Evolutionary conservation across 2,797 vertebrate species (phyloP).

Genomic region (Carcharodon carcharias): DNA sequence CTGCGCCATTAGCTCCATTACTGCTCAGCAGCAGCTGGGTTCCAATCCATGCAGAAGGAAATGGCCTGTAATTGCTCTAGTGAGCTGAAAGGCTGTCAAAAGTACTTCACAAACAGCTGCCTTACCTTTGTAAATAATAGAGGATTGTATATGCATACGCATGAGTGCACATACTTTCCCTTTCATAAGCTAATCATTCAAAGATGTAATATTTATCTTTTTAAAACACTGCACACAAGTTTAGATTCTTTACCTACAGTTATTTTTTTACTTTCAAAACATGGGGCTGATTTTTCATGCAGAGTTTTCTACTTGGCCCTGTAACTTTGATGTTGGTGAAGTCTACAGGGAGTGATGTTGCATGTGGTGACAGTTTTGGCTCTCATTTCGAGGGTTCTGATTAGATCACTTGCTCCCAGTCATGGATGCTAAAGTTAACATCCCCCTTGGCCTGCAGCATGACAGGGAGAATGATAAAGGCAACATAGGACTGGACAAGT

Average conservation of each 20-base stretch:
- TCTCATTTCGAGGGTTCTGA: not conserved
- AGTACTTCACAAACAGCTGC: slow-evolving; percentile 43
- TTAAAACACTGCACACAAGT: not conserved
- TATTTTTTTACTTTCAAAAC: not conserved
- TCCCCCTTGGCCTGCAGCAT: not conserved
- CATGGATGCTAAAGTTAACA: too few species aligned
- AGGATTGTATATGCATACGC: slow-evolving; percentile 19
- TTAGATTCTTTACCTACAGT: not conserved
- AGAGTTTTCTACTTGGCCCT: too few species aligned
- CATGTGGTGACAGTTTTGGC: not conserved
- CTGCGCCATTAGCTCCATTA: slow-evolving; percentile 74
- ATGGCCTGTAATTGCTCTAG: slow-evolving; percentile 42
- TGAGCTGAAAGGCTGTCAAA: slow-evolving; percentile 50
- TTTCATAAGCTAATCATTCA: slow-evolving; percentile 23
- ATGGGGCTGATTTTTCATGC: not conserved
- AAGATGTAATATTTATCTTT: slow-evolving; percentile 1
- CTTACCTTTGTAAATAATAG: slow-evolving; percentile 37
- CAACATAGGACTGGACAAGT: not conserved
- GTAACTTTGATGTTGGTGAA: not conserved
- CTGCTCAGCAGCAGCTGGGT: slow-evolving; percentile 48
- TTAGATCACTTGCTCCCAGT: not conserved
- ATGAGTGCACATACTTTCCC: not conserved
- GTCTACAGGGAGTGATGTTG: not conserved
- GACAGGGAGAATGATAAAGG: too few species aligned
- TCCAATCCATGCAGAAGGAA: slow-evolving; percentile 34